Percentiles rank a stretch among this genome's conserved stretches.
phyloP scores from a whole-genome alignment of 2,797 vertebrate species.

The Chelon labrosus region DNA sequence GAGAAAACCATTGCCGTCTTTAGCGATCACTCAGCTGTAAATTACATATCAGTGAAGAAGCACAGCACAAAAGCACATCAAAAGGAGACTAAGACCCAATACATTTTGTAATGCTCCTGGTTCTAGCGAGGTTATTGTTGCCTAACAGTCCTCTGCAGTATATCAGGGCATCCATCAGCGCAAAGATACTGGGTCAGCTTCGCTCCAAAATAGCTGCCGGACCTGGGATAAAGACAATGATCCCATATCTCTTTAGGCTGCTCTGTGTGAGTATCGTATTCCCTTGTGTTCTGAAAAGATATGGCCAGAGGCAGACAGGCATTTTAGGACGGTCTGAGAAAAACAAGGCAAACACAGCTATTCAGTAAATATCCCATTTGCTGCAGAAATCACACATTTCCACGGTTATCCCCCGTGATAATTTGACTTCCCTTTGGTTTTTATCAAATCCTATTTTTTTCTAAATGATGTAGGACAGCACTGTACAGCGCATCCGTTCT shows the following conservation, averaged over 20 bases:
- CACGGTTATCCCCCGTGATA: constrained; percentile 39
- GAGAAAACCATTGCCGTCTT: constrained; percentile 22
- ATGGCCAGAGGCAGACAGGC: constrained; percentile 50
- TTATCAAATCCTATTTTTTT: constrained; percentile 23
- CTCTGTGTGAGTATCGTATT: constrained; percentile 37
- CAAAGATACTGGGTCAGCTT: constrained; percentile 33
- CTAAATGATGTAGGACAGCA: constrained; percentile 14
- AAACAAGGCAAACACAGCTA: constrained; percentile 49
- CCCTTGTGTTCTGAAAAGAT: constrained; percentile 59
- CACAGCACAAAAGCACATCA: constrained; percentile 17
- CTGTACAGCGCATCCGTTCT: constrained; percentile 2
- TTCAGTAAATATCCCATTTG: constrained; percentile 58
- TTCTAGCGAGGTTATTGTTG: constrained; percentile 37
- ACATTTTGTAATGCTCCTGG: constrained; percentile 22
- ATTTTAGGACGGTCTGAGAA: constrained; percentile 48
- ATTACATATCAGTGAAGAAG: constrained; percentile 22
- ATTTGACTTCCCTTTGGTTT: constrained; percentile 49
- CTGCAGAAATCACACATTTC: constrained; percentile 50
- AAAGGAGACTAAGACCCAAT: constrained; percentile 26
- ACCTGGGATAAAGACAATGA: constrained; percentile 61
- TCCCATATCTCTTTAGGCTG: constrained; percentile 51
- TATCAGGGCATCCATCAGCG: constrained; percentile 39
- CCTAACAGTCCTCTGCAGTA: constrained; percentile 28
- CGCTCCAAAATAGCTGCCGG: constrained; percentile 48
- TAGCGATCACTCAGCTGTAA: constrained; percentile 42